Conservation (phyloP, 2,888 invertebrate genomes). For the Caenorhabditis panamensis region DNA sequence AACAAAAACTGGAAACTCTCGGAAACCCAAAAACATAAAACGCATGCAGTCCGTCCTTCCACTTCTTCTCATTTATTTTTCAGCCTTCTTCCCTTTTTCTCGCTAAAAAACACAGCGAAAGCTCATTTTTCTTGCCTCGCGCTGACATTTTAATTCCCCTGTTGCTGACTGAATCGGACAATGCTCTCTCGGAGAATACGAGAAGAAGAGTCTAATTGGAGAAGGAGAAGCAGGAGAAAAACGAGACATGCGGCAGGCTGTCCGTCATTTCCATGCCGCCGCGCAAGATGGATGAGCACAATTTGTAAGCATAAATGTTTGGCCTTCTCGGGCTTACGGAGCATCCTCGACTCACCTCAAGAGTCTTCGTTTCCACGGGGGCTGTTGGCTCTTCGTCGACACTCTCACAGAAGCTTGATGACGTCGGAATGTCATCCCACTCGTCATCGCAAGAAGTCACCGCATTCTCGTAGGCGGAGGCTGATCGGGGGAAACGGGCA, state of each 20-base stretch:
- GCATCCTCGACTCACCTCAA: conserved; percentile 29
- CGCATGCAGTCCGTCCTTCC: neutral
- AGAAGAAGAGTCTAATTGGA: conserved; percentile 33
- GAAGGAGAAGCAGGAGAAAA: conserved; percentile 17
- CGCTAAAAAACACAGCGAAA: neutral
- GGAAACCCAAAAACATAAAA: neutral
- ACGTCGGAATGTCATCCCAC: conserved; percentile 22
- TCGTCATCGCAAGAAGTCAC: conserved; percentile 37
- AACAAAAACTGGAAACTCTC: no score
- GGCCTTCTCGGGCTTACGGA: neutral
- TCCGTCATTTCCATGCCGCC: conserved; percentile 35
- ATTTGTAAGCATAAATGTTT: no score
- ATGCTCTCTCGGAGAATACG: neutral
- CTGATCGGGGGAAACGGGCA: conserved; percentile 29
- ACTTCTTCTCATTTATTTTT: neutral
- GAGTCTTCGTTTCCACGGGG: conserved; percentile 29
- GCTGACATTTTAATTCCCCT: conserved; percentile 29
- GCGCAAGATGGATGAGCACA: conserved; percentile 2
- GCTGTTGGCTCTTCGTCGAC: neutral
- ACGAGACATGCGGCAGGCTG: conserved; percentile 17
- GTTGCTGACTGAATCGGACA: conserved; percentile 16
- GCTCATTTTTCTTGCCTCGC: conserved; percentile 7
- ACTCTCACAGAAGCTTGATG: conserved; percentile 29
- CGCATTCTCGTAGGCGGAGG: conserved; percentile 52
- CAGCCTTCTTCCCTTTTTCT: conserved; percentile 1